These are phyloP conservation scores for Ennomos quercinarius DNA, from an alignment of 2,888 invertebrate species.

Conservation along the genomic window DNA sequence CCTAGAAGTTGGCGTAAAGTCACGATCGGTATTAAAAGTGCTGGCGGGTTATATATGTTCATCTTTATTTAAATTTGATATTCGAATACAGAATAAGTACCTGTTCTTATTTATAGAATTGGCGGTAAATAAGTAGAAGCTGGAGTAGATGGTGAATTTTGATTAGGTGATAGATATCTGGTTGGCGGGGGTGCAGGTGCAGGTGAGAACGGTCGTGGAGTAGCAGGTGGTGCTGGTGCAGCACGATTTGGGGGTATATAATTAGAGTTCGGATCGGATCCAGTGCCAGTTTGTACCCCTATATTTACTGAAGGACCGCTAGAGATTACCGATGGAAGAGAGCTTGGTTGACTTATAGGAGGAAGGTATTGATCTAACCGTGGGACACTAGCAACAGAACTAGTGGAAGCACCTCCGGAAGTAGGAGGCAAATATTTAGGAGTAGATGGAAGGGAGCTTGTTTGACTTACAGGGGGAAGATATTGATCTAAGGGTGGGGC, in stretches of 20 bases:
- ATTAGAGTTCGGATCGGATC: slow-evolving; percentile 38
- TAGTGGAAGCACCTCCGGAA: slow-evolving; percentile 26
- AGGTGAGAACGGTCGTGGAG: slow-evolving; percentile 40
- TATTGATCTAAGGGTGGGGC: slow-evolving; percentile 15
- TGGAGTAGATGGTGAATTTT: slow-evolving; percentile 50
- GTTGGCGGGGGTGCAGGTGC: slow-evolving; percentile 27
- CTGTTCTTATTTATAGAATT: slow-evolving; percentile 49
- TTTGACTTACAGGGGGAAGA: too few species aligned
- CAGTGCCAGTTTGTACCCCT: slow-evolving; percentile 9
- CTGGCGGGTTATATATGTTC: neutral
- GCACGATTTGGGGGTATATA: slow-evolving; percentile 48
- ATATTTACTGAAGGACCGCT: slow-evolving; percentile 10
- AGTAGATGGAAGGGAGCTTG: slow-evolving; percentile 38
- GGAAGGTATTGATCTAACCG: slow-evolving; percentile 25
- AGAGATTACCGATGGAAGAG: slow-evolving; percentile 15
- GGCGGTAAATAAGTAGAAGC: slow-evolving; percentile 72
- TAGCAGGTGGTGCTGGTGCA: slow-evolving; percentile 24
- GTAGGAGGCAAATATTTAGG: slow-evolving; percentile 71
- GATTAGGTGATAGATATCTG: slow-evolving; percentile 38
- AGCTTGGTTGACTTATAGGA: slow-evolving; percentile 35
- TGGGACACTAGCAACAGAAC: slow-evolving; percentile 14
- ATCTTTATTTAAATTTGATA: neutral
- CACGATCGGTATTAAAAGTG: too few species aligned
- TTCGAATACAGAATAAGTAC: too few species aligned
- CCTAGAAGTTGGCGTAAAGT: too few species aligned